Evolutionary conservation across 2,797 vertebrate genomes (phyloP).

Genomic region (Fistularia tabacaria): DNA sequence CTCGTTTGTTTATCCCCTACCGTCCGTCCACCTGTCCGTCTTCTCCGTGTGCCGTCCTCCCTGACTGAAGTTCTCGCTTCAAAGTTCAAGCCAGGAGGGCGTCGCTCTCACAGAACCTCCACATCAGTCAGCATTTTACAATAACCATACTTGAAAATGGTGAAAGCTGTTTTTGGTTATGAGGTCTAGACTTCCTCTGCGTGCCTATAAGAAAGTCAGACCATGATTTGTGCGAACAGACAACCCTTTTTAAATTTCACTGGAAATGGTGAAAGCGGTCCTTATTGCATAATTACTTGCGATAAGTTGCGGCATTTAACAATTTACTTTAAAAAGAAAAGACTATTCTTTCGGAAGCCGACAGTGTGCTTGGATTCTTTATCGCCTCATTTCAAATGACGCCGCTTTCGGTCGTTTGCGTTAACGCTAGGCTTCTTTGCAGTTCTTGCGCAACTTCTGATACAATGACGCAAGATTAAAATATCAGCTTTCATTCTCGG

Average conservation of each 20-base stretch:
- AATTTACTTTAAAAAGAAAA: no score
- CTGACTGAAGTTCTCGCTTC: not conserved
- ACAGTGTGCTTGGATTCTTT: no score
- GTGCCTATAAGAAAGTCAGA: not conserved
- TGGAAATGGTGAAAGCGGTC: no score
- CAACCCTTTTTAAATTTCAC: not conserved
- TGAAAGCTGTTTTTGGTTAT: slow-evolving; percentile 12
- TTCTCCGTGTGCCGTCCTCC: not conserved
- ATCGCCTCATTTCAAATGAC: no score
- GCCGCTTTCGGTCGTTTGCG: no score
- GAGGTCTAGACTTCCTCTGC: slow-evolving; percentile 3
- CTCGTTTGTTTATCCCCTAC: slow-evolving; percentile 26
- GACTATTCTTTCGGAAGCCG: no score
- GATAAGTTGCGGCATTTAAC: no score
- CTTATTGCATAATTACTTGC: no score
- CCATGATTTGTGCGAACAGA: slow-evolving; percentile 4
- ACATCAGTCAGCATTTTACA: slow-evolving; percentile 15
- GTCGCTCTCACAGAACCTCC: not conserved
- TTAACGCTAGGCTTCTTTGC: no score
- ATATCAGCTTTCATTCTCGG: no score
- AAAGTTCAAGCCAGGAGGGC: not conserved
- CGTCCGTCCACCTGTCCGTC: slow-evolving; percentile 26
- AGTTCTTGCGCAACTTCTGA: no score
- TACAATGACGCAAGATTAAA: no score
- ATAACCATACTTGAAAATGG: slow-evolving; percentile 8